phyloP scores from a whole-genome alignment of 2,113 vertebrate genomes.

The Zingel zingel region DNA sequence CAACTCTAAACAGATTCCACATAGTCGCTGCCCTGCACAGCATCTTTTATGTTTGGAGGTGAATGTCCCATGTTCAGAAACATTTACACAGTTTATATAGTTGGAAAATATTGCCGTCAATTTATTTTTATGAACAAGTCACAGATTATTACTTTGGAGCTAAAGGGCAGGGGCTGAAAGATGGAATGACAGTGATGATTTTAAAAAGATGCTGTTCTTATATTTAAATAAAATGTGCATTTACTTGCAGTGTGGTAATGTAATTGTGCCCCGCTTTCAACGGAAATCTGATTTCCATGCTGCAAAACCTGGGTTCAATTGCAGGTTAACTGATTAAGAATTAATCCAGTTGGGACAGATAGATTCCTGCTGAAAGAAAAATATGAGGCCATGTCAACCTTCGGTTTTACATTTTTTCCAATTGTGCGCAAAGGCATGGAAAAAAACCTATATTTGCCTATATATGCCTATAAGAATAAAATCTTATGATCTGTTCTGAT shows the following conservation, averaged over 20 bases:
- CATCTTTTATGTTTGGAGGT: conserved; percentile 63
- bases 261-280: neutral
- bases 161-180: conserved; percentile 2
- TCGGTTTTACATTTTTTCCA: neutral
- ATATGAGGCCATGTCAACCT: neutral
- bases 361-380: conserved; percentile 15
- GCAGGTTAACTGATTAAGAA: conserved; percentile 21
- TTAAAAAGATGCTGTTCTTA: neutral
- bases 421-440: conserved; percentile 3
- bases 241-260: neutral
- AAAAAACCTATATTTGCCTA: neutral
- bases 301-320: conserved; percentile 1
- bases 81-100: conserved; percentile 62
- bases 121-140: conserved; percentile 65
- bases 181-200: conserved; percentile 2
- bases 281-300: conserved; percentile 27
- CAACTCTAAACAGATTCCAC: conserved; percentile 73
- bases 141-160: conserved; percentile 51
- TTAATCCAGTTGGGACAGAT: neutral
- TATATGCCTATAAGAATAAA: conserved; percentile 6
- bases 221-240: conserved; percentile 12
- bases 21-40: conserved; percentile 48
- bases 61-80: conserved; percentile 53
- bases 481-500: conserved; percentile 15
- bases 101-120: conserved; percentile 56